Base-by-base conservation (phyloP, 2,113 vertebrate genomes). In the Pollachius pollachius region DNA sequence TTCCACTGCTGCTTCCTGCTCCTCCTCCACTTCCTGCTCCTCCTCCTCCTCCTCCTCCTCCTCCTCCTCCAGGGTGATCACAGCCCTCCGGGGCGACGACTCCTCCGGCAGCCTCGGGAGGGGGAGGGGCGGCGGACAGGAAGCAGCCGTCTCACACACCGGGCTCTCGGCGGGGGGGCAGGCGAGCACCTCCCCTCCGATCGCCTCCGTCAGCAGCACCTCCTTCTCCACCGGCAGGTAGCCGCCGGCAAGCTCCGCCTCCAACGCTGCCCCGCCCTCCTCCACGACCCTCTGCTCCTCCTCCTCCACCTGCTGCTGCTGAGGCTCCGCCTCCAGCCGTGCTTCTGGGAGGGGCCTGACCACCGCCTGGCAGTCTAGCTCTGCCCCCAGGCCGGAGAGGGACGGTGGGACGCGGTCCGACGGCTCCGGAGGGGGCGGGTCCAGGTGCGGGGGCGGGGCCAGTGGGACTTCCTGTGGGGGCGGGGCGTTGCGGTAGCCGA, bases 381-480 rank as follows among this genome's bases (percentile, higher is more conserved):
- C 90, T 67, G 92, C 89, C 0, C 37, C 81, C 54, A 91, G 67
- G 57, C 67, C 77, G 48, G 90, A 84, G 57, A 93, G 67, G 1
- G n/a, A 3, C 15, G 85, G 57, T 66, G 81, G 88, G 0, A 19
- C 71, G 1, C 37, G 37, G 37, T 41, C 37, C 2, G 37, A 41
- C 0, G 65, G 86, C 81, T 89, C 91, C 0, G 25, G 85, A 2
- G 94, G 95, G 88, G 97, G 93, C 68, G 95, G 90, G 90, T 95
- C 88, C 62, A 95, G 89, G 78, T 95, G 93, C 0, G 90, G 92
- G n/a, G 94, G 94, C 82, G 95, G 94, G 21, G 94, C 92, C 18
- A 95, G 89, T 75, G 79, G 94, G 27, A 90, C 80, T 7, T 91
- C 89, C 62, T 91, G 89, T 65, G 92, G 84, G 65, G 93, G 87